Percentiles rank a stretch among this genome's conserved stretches.
Conservation (phyloP, 2,113 vertebrate species). For the Varanus salvator region DNA sequence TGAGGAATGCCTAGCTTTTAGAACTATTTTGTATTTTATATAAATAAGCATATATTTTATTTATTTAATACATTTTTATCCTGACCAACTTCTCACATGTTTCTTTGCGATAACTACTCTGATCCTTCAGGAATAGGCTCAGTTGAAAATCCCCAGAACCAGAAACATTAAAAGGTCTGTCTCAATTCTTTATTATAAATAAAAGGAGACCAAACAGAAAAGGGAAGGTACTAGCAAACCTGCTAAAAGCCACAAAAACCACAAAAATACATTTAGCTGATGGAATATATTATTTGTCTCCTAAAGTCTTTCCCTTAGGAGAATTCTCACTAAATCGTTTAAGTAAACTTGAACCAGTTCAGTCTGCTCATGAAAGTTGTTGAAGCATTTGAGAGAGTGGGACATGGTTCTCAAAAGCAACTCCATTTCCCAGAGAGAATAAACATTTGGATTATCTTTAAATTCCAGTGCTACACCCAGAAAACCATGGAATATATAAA, state of each 20-base stretch:
- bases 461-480: conserved; percentile 34
- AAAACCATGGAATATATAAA: conserved; percentile 31
- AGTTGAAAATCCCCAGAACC: neutral
- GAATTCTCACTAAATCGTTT: conserved; percentile 47
- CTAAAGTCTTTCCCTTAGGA: conserved; percentile 46
- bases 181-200: conserved; percentile 7
- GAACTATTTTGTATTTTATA: neutral
- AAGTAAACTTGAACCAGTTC: conserved; percentile 49
- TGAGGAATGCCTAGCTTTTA: neutral
- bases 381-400: neutral
- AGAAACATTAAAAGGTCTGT: rapidly evolving
- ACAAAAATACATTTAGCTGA: conserved; percentile 44
- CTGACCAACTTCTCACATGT: neutral
- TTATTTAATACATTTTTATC: neutral
- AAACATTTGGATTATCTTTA: conserved; percentile 53
- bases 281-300: conserved; percentile 47
- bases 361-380: conserved; percentile 27
- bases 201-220: conserved; percentile 29
- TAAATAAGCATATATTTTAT: neutral
- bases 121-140: neutral
- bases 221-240: conserved; percentile 43
- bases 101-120: neutral
- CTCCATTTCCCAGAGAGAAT: conserved; percentile 53
- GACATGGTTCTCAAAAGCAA: conserved; percentile 41
- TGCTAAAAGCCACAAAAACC: conserved; percentile 6